These are phyloP conservation scores for Phortica okadai DNA, from an alignment of 2,888 invertebrate genomes.

Conservation along the genomic window DNA sequence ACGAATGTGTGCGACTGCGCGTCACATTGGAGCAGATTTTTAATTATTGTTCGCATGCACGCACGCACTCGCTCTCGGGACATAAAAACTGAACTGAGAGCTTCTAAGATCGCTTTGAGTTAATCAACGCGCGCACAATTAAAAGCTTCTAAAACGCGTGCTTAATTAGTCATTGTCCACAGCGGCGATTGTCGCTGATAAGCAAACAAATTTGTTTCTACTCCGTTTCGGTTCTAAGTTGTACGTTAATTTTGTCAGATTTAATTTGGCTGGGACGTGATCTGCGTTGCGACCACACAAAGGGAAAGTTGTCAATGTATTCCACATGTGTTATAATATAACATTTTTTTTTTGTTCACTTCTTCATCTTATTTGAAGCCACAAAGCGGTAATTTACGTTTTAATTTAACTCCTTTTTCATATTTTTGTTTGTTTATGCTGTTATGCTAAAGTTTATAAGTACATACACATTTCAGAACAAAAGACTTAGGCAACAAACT, in stretches of 20 bases:
- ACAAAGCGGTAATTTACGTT: too few species aligned
- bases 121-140: neutral
- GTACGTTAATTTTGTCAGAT: conserved; percentile 33
- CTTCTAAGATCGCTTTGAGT: too few species aligned
- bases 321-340: too few species aligned
- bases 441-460: too few species aligned
- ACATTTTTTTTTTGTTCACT: neutral
- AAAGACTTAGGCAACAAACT: conserved; percentile 47
- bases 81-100: neutral
- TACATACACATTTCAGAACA: conserved; percentile 13
- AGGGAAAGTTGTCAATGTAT: neutral
- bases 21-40: conserved; percentile 21
- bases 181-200: conserved; percentile 9
- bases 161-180: conserved; percentile 67
- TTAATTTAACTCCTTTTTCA: too few species aligned
- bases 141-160: conserved; percentile 32
- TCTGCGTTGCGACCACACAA: conserved; percentile 58
- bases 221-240: conserved; percentile 61
- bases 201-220: neutral
- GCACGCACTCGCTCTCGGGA: neutral
- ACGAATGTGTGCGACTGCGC: neutral
- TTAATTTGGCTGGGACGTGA: conserved; percentile 46
- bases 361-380: too few species aligned
- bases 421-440: too few species aligned
- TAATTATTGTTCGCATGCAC: neutral